A percentile compares a stretch with the other conserved stretches of the same genome.
These are phyloP conservation scores for Cyclopterus lumpus DNA, from an alignment of 2,797 vertebrate species.

Conservation along the genomic window DNA sequence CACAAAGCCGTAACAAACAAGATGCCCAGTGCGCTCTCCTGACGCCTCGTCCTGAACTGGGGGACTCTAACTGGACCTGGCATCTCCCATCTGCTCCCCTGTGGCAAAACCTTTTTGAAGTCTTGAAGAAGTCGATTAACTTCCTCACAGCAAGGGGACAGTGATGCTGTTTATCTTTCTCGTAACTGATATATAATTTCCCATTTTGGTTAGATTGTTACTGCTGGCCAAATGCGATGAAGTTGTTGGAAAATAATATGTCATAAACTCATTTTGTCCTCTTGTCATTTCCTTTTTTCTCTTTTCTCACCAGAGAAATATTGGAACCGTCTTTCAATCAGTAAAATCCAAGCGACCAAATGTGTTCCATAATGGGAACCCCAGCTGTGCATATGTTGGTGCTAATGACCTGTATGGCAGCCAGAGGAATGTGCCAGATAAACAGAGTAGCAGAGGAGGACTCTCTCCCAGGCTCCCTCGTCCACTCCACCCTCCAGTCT, in stretches of 20 bases:
- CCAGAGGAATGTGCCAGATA: constrained; percentile 84
- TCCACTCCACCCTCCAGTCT: constrained; percentile 63
- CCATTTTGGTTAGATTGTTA: constrained; percentile 6
- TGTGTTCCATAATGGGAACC: constrained; percentile 83
- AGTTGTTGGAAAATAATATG: not conserved
- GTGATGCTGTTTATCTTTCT: constrained; percentile 50
- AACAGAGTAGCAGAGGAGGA: constrained; percentile 71
- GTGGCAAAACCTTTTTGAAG: constrained; percentile 75
- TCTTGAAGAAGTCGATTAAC: constrained; percentile 67
- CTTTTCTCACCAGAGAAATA: constrained; percentile 52
- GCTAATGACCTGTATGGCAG: constrained; percentile 81
- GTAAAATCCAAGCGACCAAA: constrained; percentile 63
- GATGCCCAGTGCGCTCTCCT: constrained; percentile 40
- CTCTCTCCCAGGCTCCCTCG: constrained; percentile 13
- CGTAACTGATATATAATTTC: constrained; percentile 14
- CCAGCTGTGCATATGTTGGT: constrained; percentile 80
- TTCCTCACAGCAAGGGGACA: constrained; percentile 51
- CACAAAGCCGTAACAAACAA: constrained; percentile 47
- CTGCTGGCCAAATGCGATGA: not conserved
- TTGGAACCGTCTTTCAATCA: constrained; percentile 66
- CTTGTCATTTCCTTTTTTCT: constrained; percentile 20
- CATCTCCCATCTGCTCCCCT: constrained; percentile 77
- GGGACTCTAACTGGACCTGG: constrained; percentile 68
- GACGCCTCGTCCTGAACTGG: constrained; percentile 44
- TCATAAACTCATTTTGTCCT: constrained; percentile 21